These are phyloP conservation scores for Bubo scandiacus DNA, from an alignment of 2,113 vertebrate species.

Conservation along the genomic window DNA sequence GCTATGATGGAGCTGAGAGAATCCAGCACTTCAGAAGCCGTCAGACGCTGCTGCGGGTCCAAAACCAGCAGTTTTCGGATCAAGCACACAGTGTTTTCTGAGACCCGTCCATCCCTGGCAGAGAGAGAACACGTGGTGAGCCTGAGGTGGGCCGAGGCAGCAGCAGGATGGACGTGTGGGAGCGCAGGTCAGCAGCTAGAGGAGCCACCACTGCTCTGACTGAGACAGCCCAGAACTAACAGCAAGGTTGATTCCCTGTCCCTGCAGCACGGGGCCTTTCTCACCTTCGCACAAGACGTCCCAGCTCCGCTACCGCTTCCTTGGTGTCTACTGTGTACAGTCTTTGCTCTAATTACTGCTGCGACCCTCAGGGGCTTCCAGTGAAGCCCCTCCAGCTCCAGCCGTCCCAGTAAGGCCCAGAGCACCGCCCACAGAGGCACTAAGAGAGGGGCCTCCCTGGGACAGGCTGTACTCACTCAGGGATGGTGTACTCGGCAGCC, in stretches of 20 bases:
- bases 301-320: neutral
- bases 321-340: neutral
- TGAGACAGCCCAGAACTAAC: neutral
- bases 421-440: neutral
- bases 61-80: constrained; percentile 96
- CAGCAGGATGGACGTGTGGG: accelerated
- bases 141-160: neutral
- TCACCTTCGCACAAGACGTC: neutral
- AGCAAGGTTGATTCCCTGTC: neutral
- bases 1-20: constrained; percentile 94
- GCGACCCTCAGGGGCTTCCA: neutral
- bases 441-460: neutral
- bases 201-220: neutral
- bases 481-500: constrained; percentile 97
- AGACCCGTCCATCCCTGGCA: constrained; percentile 92
- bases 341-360: neutral
- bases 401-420: neutral
- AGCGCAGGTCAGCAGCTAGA: neutral
- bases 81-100: constrained; percentile 96
- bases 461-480: constrained; percentile 84
- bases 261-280: neutral
- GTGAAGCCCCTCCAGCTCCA: neutral
- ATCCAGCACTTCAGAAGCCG: constrained; percentile 92
- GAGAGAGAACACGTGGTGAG: accelerated
- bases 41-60: constrained; percentile 95